Evolutionary conservation across 1,140 invertebrate species (phyloP), one percentile per base, ranked within the genome.

Genomic region (Tachypleus tridentatus): DNA sequence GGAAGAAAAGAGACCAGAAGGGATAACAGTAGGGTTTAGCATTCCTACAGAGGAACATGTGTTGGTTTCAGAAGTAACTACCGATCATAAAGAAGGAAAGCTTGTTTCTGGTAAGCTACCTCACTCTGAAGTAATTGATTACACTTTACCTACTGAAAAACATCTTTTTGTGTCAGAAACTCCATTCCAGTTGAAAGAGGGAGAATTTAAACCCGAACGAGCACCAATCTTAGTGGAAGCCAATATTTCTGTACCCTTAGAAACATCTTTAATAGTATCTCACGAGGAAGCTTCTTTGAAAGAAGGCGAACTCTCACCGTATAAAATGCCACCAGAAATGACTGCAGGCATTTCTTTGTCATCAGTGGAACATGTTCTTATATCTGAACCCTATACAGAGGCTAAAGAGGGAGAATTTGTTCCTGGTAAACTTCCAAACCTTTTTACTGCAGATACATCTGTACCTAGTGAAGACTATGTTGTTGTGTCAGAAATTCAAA

Each of bases 101-200:
- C 58, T 73, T 10, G 29, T 60, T 50, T 54, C 47, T 47, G 57
- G 62, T n/a, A 58, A 68, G 60, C 5, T 47, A 52, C 72, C 71
- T 10, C 51, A 53, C n/a, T 57, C 61, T 10, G 61, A 64, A 5
- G 67, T 63, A 57, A 51, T 68, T 58, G 69, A 68, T 47, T 67
- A 77, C 5, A 71, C 72, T 4, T 7, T 79, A 11, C 56, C 63
- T n/a, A 47, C 58, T 6, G 70, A 72, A 9, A 74, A 76, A 66
- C 29, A 48, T 52, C 4, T 57, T 49, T 5, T 47, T 4, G 56
- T 69, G 52, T 51, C 61, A 60, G 67, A 69, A 64, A 63, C 58
- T 49, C 49, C 49, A 7, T 47, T 57, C 11, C 51, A 61, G 10
- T 49, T 29, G n/a, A 62, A 58, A 60, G 62, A 67, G 48, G 61